Evolutionary conservation across 2,888 invertebrate genomes (phyloP).

Genomic region (Drosophila koepferae): DNA sequence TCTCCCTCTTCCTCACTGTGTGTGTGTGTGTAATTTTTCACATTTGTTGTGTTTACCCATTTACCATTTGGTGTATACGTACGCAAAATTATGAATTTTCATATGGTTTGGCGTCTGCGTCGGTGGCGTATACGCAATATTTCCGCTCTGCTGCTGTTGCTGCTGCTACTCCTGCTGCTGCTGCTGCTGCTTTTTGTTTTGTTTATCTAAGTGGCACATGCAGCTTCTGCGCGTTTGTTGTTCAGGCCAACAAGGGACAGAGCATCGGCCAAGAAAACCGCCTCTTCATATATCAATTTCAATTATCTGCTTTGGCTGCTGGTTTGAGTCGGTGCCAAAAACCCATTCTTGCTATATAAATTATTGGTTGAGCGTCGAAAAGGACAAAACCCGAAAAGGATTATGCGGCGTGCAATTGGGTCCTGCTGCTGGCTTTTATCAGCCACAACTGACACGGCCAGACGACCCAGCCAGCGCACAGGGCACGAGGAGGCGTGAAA

Average conservation of each 20-base stretch:
- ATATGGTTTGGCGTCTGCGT: constrained; percentile 37
- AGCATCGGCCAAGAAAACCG: constrained; percentile 34
- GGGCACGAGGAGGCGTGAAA: constrained; percentile 67
- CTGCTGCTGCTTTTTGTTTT: constrained; percentile 47
- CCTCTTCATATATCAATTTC: constrained; percentile 79
- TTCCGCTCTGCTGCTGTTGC: constrained; percentile 35
- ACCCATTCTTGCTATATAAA: constrained; percentile 64
- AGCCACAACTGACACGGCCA: constrained; percentile 68
- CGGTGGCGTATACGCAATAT: constrained; percentile 76
- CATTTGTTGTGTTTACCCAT: constrained; percentile 70
- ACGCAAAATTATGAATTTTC: constrained; percentile 71
- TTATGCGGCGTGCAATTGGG: constrained; percentile 70
- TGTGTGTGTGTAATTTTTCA: constrained; percentile 44
- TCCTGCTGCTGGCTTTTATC: constrained; percentile 67
- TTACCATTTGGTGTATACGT: constrained; percentile 53
- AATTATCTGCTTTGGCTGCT: constrained; percentile 62
- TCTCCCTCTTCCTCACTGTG: constrained; percentile 27
- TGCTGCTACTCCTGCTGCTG: constrained; percentile 7
- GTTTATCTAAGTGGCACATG: constrained; percentile 71
- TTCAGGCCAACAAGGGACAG: constrained; percentile 52
- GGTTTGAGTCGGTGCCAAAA: constrained; percentile 34
- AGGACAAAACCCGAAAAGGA: constrained; percentile 74
- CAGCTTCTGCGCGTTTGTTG: constrained; percentile 51
- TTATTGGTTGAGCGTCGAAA: constrained; percentile 68
- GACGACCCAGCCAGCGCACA: constrained; percentile 1